Conservation (phyloP, 37 sponge, comb jelly and placozoan genomes). For the Halichondria panicea region DNA sequence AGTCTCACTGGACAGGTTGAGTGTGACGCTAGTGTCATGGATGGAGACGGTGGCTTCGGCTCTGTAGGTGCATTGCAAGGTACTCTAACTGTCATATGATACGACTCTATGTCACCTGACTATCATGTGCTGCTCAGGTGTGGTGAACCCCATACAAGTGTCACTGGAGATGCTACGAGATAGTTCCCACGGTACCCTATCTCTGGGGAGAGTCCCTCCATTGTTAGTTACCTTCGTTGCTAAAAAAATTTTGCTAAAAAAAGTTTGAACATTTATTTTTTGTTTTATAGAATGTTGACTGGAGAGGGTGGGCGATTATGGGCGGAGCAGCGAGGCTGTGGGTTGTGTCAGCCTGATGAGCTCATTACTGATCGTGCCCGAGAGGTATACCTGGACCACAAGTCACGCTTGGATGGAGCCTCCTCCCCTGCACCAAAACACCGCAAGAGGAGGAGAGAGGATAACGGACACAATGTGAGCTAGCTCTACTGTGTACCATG, state of each 20-base stretch:
- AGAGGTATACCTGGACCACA: constrained; percentile 67
- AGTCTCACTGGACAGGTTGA: constrained; percentile 65
- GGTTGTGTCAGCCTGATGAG: constrained; percentile 54
- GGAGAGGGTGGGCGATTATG: constrained; percentile 64
- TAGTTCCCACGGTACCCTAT: constrained; percentile 29
- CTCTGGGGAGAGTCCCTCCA: constrained; percentile 74
- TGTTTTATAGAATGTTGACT: constrained; percentile 39
- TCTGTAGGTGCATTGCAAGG: constrained; percentile 71
- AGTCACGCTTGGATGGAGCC: constrained; percentile 43
- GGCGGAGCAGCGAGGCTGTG: constrained; percentile 50
- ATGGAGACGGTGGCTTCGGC: constrained; percentile 56
- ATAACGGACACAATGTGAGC: neutral
- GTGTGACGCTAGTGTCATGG: constrained; percentile 84
- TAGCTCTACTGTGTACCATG: neutral
- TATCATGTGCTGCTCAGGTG: constrained; percentile 49
- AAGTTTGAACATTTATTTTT: neutral
- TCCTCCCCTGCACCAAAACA: neutral
- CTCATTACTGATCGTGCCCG: constrained; percentile 66
- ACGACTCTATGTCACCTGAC: neutral
- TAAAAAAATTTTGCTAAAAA: neutral
- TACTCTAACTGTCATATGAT: neutral
- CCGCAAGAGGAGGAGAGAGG: neutral
- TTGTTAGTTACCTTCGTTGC: constrained; percentile 37
- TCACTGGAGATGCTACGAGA: constrained; percentile 45
- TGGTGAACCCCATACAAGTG: constrained; percentile 51